Conservation (phyloP, 1,140 invertebrate genomes). For the Saccostrea glomerata region DNA sequence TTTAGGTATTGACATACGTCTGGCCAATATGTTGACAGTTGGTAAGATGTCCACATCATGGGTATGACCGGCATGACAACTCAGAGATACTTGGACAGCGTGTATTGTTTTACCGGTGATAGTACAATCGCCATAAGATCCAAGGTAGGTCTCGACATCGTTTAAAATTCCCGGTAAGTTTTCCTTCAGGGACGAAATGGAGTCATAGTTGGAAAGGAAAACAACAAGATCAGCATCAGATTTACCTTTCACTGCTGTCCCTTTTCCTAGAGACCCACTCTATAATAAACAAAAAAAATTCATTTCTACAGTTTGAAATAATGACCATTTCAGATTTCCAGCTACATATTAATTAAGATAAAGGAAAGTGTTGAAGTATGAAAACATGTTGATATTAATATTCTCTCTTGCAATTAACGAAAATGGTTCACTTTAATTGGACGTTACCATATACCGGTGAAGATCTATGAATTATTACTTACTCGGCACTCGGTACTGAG, state of each 20-base stretch:
- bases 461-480: too few species aligned
- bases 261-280: slow-evolving; percentile 46
- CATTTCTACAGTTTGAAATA: too few species aligned
- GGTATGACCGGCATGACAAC: slow-evolving; percentile 12
- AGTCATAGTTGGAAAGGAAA: slow-evolving; percentile 19
- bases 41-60: slow-evolving; percentile 37
- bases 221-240: slow-evolving; percentile 40
- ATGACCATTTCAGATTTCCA: too few species aligned
- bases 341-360: too few species aligned
- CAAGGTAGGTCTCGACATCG: not conserved
- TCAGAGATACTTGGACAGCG: not conserved
- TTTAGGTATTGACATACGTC: not conserved
- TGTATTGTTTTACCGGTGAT: not conserved
- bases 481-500: too few species aligned
- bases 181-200: not conserved
- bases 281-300: not conserved
- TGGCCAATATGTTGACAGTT: slow-evolving; percentile 2
- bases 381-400: too few species aligned
- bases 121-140: not conserved
- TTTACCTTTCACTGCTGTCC: slow-evolving; percentile 29
- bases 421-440: too few species aligned
- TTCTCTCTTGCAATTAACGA: too few species aligned
- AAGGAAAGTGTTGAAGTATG: too few species aligned
- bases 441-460: too few species aligned
- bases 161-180: not conserved